Conservation (phyloP, 2,113 vertebrate species). For the Rhineura floridana region DNA sequence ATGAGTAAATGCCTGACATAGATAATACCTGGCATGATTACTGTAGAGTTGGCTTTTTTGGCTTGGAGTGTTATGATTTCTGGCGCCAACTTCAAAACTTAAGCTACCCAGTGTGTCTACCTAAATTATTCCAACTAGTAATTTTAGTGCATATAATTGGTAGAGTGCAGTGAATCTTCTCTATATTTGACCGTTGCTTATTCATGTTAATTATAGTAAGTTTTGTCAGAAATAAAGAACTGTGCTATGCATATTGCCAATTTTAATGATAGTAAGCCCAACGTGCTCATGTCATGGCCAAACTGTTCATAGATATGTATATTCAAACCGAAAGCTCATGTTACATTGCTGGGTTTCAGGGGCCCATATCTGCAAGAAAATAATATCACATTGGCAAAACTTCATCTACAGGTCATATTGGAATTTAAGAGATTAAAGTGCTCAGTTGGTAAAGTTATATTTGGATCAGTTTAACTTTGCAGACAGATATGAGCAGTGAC, state of each 20-base stretch:
- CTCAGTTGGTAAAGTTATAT: neutral
- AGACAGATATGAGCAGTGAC: neutral
- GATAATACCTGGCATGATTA: conserved; percentile 19
- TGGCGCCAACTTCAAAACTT: conserved; percentile 66
- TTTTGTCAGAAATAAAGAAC: conserved; percentile 60
- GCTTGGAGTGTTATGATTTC: conserved; percentile 38
- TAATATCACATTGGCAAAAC: neutral
- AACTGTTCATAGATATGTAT: neutral
- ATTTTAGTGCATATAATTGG: conserved; percentile 71
- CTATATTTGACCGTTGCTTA: conserved; percentile 64
- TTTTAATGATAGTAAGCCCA: conserved; percentile 22
- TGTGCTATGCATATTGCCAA: neutral
- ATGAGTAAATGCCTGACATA: conserved; percentile 1
- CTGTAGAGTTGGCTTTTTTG: conserved; percentile 29
- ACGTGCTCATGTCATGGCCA: neutral
- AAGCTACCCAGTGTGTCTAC: conserved; percentile 62
- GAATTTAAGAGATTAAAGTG: neutral
- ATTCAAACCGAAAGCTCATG: neutral
- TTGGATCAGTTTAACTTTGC: neutral
- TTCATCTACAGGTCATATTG: neutral
- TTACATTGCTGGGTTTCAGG: neutral
- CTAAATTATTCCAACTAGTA: conserved; percentile 67
- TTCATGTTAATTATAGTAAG: conserved; percentile 73
- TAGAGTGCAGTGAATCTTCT: conserved; percentile 59
- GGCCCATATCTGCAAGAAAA: neutral